Base-by-base conservation (phyloP, 2,888 invertebrate species). In the Troides aeacus region DNA sequence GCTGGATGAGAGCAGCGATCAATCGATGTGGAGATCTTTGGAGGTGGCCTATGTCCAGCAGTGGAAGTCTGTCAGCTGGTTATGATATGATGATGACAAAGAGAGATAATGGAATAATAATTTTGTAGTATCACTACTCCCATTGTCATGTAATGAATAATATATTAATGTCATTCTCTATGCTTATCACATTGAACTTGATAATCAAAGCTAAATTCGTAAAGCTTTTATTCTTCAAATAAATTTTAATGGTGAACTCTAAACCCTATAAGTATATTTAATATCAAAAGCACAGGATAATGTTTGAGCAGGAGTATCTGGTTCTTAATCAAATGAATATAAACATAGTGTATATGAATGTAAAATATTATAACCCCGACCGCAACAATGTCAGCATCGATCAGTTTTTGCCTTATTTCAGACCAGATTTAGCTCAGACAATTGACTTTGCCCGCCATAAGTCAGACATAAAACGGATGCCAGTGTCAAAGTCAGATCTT, bases 381-480 rank as follows among this genome's bases (percentile, higher is more conserved):
- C 18, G 56, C 64, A 46, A 64, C 67, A 60, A 46, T 64, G 70
- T 70, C 70, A 39, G 70, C 66, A 60, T 36, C 60, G 67, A 70
- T 70, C 70, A 70, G 67, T 74, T 75, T 76, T 75, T 77, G 74
- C 77, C 78, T 88, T 88, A 84, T 88, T 87, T 80, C 73, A 75
- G 73, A 74, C 74, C 88, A 82, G 83, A 88, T 88, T 86, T 89
- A 89, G 86, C 84, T 76, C 80, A 85, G 84, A 90, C 90, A 90
- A 90, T 90, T 90, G 90, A 88, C 88, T 88, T 81, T 80, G 81
- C 82, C 79, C 80, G 79, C 84, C 82, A 83, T 87, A 87, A 87
- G 86, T 88, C 87, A 87, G 84, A 88, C 83, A 86, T 86, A 84
- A 89, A 90, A 88, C 89, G 88, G 86, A 90, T 87, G 84, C 86